Conservation (phyloP, 2,113 vertebrate species). For the Setophaga kirtlandii region DNA sequence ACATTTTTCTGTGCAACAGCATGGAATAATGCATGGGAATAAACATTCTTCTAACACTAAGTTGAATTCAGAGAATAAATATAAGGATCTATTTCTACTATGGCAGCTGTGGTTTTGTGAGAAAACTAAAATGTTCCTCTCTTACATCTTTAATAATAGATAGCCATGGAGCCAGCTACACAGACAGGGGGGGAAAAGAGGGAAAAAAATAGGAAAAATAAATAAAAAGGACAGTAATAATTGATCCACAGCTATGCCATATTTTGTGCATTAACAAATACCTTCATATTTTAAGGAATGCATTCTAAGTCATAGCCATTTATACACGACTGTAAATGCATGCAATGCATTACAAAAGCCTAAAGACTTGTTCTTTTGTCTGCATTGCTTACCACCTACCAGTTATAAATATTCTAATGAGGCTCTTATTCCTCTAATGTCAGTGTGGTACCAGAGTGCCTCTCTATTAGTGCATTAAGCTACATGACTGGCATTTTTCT, state of each 20-base stretch:
- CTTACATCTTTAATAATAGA: slow-evolving; percentile 31
- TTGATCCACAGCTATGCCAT: not conserved
- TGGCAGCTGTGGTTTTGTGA: not conserved
- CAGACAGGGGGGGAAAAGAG: fast-evolving
- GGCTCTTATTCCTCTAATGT: slow-evolving; percentile 18
- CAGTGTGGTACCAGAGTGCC: not conserved
- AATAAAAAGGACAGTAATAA: not conserved
- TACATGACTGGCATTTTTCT: slow-evolving; percentile 33
- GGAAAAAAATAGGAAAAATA: not conserved
- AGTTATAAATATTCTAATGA: slow-evolving; percentile 55
- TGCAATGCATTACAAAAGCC: not conserved
- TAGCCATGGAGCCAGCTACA: not conserved
- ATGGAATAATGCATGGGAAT: not conserved
- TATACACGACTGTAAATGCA: not conserved
- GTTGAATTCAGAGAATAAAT: slow-evolving; percentile 25
- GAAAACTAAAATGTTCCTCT: not conserved
- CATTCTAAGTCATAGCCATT: not conserved
- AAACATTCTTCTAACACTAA: not conserved
- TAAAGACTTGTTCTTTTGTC: not conserved
- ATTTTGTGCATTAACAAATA: not conserved
- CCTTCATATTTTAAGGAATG: not conserved
- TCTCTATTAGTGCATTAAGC: slow-evolving; percentile 45
- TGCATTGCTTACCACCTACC: not conserved
- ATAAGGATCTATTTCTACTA: not conserved
- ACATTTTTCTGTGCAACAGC: not conserved